Percentiles rank a stretch among this genome's conserved stretches.
These are phyloP conservation scores for Colletes gigas DNA, from an alignment of 1,140 invertebrate genomes.

Conservation along the genomic window DNA sequence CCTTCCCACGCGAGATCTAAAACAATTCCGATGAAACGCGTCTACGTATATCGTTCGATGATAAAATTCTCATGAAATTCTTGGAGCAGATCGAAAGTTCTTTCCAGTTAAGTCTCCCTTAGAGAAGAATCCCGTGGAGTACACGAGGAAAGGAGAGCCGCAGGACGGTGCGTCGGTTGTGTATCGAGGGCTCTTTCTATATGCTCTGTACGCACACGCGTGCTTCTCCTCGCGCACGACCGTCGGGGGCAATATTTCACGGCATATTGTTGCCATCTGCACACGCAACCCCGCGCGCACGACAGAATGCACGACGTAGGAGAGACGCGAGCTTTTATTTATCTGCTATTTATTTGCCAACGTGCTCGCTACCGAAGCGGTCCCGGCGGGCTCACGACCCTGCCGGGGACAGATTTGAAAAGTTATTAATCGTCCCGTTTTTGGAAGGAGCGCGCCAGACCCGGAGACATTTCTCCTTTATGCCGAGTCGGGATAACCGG, in stretches of 20 bases:
- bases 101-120: background rate
- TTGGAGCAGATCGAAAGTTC: background rate
- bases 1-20: too few species aligned
- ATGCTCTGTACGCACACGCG: constrained; percentile 36
- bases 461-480: constrained; percentile 37
- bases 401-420: constrained; percentile 79
- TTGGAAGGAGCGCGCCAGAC: constrained; percentile 53
- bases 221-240: constrained; percentile 48
- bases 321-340: constrained; percentile 76
- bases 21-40: too few species aligned
- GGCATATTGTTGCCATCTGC: constrained; percentile 82
- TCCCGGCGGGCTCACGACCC: constrained; percentile 57
- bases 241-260: constrained; percentile 78
- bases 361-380: constrained; percentile 72
- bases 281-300: constrained; percentile 74
- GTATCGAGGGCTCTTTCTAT: constrained; percentile 1
- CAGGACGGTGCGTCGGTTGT: constrained; percentile 4
- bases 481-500: constrained; percentile 45
- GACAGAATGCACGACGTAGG: constrained; percentile 72
- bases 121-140: background rate
- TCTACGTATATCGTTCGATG: too few species aligned
- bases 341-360: constrained; percentile 80
- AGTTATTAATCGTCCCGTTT: constrained; percentile 81
- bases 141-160: background rate
- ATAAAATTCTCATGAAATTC: background rate